Evolutionary conservation across 1,140 invertebrate genomes (phyloP).

Genomic region (Amphibalanus amphitrite): DNA sequence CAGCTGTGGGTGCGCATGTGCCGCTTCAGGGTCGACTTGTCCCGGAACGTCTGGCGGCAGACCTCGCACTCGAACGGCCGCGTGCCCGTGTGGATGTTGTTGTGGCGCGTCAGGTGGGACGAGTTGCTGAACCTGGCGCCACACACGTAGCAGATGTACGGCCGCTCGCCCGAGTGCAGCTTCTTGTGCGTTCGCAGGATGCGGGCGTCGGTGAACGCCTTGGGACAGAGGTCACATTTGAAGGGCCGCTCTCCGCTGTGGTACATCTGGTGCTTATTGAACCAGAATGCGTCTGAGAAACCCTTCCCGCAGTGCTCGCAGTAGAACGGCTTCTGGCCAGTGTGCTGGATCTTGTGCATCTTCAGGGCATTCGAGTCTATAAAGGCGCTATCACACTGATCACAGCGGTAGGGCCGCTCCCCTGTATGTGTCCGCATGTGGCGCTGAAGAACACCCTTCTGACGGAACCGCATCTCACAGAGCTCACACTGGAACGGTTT

Average conservation of each 20-base stretch:
- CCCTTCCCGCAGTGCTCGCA: constrained; percentile 16
- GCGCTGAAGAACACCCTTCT: constrained; percentile 67
- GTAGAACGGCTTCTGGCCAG: constrained; percentile 14
- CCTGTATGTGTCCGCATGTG: constrained; percentile 55
- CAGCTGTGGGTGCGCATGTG: background rate
- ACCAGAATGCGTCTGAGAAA: constrained; percentile 13
- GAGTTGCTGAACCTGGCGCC: background rate
- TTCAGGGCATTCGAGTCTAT: background rate
- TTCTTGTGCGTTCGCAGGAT: constrained; percentile 16
- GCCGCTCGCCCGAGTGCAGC: constrained; percentile 17
- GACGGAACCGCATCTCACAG: constrained; percentile 66
- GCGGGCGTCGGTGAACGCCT: constrained; percentile 27
- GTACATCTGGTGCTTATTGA: constrained; percentile 23
- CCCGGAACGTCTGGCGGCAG: background rate
- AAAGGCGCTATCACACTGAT: too few species aligned
- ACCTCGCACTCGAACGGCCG: background rate
- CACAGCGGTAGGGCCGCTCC: too few species aligned
- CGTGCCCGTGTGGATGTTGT: constrained; percentile 1
- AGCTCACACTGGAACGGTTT: constrained; percentile 72
- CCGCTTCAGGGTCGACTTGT: background rate
- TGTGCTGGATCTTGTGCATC: constrained; percentile 14
- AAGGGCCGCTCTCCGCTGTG: constrained; percentile 38
- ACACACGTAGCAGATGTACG: constrained; percentile 16
- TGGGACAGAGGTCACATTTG: constrained; percentile 23
- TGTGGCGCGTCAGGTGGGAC: constrained; percentile 2